Percentiles rank a stretch among this genome's conserved stretches.
These are phyloP conservation scores for Cheilosia urbana DNA, from an alignment of 2,888 invertebrate genomes.

Conservation along the genomic window DNA sequence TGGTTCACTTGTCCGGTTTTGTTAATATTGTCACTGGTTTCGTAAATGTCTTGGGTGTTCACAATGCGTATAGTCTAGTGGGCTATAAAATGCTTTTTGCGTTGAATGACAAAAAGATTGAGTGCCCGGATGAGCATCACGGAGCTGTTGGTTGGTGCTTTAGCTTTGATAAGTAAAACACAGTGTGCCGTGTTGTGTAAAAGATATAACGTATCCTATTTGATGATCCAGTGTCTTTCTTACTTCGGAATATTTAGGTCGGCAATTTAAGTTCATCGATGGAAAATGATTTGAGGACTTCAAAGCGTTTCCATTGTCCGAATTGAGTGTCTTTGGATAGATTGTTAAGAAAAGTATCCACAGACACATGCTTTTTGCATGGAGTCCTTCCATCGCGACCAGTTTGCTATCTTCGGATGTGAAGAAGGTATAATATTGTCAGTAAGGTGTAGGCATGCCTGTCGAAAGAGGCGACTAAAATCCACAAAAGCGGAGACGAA, in stretches of 20 bases:
- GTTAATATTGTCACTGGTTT: slow-evolving; percentile 28
- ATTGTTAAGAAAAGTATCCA: too few relatives aligned
- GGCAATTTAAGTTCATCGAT: not conserved
- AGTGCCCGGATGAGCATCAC: slow-evolving; percentile 37
- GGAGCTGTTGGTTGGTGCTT: not conserved
- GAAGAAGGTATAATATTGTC: too few relatives aligned
- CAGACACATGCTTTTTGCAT: too few relatives aligned
- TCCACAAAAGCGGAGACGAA: too few relatives aligned
- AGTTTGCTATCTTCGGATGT: too few relatives aligned
- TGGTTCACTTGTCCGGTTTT: slow-evolving; percentile 27
- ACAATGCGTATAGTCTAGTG: slow-evolving; percentile 17
- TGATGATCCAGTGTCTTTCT: not conserved
- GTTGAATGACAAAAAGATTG: slow-evolving; percentile 23
- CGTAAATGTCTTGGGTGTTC: slow-evolving; percentile 37
- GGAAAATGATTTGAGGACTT: not conserved
- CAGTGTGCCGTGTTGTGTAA: not conserved
- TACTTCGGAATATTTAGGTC: not conserved
- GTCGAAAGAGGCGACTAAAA: too few relatives aligned
- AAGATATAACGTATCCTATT: not conserved
- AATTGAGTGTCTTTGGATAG: not conserved
- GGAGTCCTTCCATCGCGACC: too few relatives aligned
- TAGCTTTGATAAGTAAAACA: not conserved
- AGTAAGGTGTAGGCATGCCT: too few relatives aligned
- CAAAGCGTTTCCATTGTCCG: not conserved
- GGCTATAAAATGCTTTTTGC: slow-evolving; percentile 43